Evolutionary conservation across 1,140 invertebrate species (phyloP), one percentile per base, ranked within the genome.

Genomic region (Dinoponera quadriceps): DNA sequence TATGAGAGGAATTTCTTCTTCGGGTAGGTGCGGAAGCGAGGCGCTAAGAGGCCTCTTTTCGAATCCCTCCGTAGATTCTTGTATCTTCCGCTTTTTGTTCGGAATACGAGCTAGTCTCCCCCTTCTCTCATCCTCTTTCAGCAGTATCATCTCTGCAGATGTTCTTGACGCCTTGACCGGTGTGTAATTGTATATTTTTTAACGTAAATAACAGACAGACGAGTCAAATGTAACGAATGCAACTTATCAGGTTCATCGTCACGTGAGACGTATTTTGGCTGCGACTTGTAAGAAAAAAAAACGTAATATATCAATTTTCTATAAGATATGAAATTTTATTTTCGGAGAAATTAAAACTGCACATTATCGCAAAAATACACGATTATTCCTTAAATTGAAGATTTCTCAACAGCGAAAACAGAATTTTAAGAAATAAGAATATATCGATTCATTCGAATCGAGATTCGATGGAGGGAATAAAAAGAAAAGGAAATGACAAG

Each of bases 11-110:
- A 65, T 44, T 49, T 75, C 91, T 92, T 92, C 91, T 91, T 91
- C 87, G 85, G 83, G 85, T 85, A 90, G 89, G 89, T 85, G 91
- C 91, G 87, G 87, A 90, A 91, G 91, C 84, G 89, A 92, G 91
- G 92, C 89, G 90, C 85, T 84, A 77, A 84, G 85, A 90, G 88
- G 72, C 82, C 85, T 86, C 85, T 87, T 80, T 85, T 85, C 78
- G 68, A 83, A 38, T 54, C 65, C 73, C 65, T 54, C 49, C 62
- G 14, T 63, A 57, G 27, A 33, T 59, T 62, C n/a, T 29, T 62
- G 25, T 59, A 27, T 54, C 62, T 65, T 66, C 80, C 51, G 55
- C 33, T 71, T 60, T 71, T 83, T 83, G 29, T 77, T 29, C 48
- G 44, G 60, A 38, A 77, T 20, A n/a, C 38, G 44, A 22, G n/a